Base-by-base conservation (phyloP, 2,797 vertebrate species). In the Macrochelys suwanniensis region DNA sequence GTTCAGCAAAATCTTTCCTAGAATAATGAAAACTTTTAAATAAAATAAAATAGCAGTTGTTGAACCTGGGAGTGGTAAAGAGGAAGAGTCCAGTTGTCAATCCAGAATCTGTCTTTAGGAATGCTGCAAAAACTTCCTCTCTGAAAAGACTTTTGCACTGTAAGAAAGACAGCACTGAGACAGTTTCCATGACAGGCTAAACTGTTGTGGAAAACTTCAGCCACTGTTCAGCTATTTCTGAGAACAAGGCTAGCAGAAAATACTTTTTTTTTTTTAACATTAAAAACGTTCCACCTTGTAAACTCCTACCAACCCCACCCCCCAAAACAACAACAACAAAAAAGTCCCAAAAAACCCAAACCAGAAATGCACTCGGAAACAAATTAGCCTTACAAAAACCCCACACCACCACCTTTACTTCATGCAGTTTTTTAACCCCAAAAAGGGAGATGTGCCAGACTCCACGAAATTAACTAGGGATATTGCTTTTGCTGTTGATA, bases 11-110 rank as follows among this genome's bases (percentile, higher is more conserved):
- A 91, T 47, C 23, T 45, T 47, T 45, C 59, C 91, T 91, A 49
- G 80, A 91, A 89, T 95, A 89, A 87, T 84, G 59, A 89, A 80
- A 68, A 21, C 4, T 89, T 96, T 84, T 93, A 95, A 95, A 96
- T 95, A 97, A 97, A 97, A 96, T 96, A 96, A 97, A 92, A 59
- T 90, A 97, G 94, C 93, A 97, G 96, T 94, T 97, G 95, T 94
- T 95, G 85, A 96, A 94, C 16, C 9, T 92, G 88, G 92, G 94
- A 96, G 85, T 78, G 87, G n/a, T 78, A 87, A 94, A 94, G 87
- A 96, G 90, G 59, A 94, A 19, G 93, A 82, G 77, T 88, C 94
- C 85, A 92, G 89, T 86, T 96, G 85, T 95, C 96, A 96, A 13
- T 95, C 85, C 80, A 33, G 80, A 84, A 42, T 97, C 96, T 59